Conservation (phyloP, 2,113 vertebrate species). For the Casuarius casuarius region DNA sequence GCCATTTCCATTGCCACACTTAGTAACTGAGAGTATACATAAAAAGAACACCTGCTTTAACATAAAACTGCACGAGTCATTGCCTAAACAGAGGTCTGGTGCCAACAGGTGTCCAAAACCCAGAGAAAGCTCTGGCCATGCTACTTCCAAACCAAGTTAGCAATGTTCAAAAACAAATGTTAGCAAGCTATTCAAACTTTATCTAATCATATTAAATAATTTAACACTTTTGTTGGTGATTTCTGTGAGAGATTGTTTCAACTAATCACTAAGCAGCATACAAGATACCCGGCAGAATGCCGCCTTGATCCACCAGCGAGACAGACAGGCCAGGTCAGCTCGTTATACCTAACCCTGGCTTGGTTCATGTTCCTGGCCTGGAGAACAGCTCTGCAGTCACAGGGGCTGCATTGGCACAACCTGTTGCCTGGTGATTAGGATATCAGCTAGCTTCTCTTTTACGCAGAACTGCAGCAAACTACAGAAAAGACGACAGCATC, state of each 20-base stretch:
- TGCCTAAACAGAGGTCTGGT: neutral
- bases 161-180: neutral
- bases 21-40: neutral
- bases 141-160: neutral
- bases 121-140: fast-evolving
- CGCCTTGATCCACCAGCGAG: neutral
- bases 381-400: neutral
- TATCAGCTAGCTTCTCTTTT: neutral
- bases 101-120: neutral
- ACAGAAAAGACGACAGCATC: neutral
- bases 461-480: neutral
- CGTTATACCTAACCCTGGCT: neutral
- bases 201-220: neutral
- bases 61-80: neutral
- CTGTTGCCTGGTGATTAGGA: neutral
- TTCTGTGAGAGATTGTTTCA: neutral
- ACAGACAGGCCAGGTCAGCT: neutral
- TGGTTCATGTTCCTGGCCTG: neutral
- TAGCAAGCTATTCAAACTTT: neutral
- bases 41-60: neutral
- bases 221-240: neutral
- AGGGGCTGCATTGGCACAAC: neutral
- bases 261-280: neutral
- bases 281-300: neutral
- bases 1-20: fast-evolving